phyloP scores from a whole-genome alignment of 2,797 vertebrate species.

The Pantherophis alleghaniensis region DNA sequence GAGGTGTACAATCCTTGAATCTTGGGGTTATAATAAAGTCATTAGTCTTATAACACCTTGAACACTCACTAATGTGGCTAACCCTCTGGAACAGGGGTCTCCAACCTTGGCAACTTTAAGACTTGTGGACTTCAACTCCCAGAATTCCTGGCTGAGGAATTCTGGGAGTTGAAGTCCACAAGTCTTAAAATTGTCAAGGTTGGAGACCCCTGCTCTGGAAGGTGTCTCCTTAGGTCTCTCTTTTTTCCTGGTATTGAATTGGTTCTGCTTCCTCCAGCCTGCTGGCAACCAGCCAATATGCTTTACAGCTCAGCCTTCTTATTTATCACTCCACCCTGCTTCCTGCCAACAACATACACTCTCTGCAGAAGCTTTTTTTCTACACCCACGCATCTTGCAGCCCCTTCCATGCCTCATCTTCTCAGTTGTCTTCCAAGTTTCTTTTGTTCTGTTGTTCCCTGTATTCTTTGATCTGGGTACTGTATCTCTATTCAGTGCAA shows the following conservation, averaged over 20 bases:
- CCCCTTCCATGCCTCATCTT: background rate
- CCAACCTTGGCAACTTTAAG: no score
- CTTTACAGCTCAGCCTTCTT: constrained; percentile 14
- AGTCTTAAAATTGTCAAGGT: no score
- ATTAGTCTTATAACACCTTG: background rate
- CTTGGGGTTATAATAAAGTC: background rate
- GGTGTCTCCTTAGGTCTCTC: background rate
- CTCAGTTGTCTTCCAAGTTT: background rate
- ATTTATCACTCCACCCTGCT: background rate
- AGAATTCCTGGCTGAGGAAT: no score
- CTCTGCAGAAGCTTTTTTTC: background rate
- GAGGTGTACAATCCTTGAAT: background rate
- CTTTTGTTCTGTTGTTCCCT: background rate
- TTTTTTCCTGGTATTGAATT: background rate
- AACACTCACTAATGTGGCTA: background rate
- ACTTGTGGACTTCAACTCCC: no score
- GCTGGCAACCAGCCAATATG: background rate
- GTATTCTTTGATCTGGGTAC: background rate
- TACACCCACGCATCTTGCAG: background rate
- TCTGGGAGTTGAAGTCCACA: no score
- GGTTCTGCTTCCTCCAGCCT: background rate
- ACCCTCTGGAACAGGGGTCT: background rate
- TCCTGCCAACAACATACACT: background rate
- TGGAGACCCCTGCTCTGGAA: background rate
- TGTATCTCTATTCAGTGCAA: background rate